Evolutionary conservation across 35 echinoderm and acorn worm genomes (phyloP), one percentile per base, ranked within the genome.

Genomic region (Apostichopus japonicus): DNA sequence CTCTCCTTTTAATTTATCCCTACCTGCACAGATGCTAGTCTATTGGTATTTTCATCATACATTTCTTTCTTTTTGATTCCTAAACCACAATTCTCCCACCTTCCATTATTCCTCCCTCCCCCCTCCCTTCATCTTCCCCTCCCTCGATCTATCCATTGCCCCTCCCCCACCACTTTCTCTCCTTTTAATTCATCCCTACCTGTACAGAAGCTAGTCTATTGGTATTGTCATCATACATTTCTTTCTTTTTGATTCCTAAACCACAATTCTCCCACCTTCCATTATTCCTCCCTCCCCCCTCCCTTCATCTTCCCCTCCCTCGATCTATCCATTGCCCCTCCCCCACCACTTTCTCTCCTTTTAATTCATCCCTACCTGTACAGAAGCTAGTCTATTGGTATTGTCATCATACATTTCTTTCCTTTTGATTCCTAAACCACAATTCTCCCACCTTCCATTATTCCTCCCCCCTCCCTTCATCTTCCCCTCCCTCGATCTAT

Each of bases 381-480:
- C 87, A 1, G 93, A 81, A 16, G 95, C 78, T 23, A 98, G 79
- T 53, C 88, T 96, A 70, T 93, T 95, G 4, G 89, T 95, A 72
- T 99, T 95, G 63, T 96, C 95, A 92, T 99, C 97, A 90, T 96
- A 99, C 80, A 96, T 91, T 83, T 99, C 97, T 90, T 87, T 21
- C 0, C 5, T 72, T 5, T 72, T 72, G 15, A 10, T 16, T 17
- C 5, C 70, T 17, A 1, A 17, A 6, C 63, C 17, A 65, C 63
- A 10, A 65, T 10, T 65, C 63, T 27, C 25, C n/a, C 71, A 73
- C 21, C 15, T n/a, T 73, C 17, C 8, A 1, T 73, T 73, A 4
- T 5, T 73, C 1, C 71, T 73, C 6, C 16, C 6, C 71, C 71
- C 21, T 72, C 21, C 63, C 63, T 75, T 19, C 15, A 19, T 75